phyloP scores from a whole-genome alignment of 2,888 invertebrate species.

The Stenoptilia bipunctidactyla region DNA sequence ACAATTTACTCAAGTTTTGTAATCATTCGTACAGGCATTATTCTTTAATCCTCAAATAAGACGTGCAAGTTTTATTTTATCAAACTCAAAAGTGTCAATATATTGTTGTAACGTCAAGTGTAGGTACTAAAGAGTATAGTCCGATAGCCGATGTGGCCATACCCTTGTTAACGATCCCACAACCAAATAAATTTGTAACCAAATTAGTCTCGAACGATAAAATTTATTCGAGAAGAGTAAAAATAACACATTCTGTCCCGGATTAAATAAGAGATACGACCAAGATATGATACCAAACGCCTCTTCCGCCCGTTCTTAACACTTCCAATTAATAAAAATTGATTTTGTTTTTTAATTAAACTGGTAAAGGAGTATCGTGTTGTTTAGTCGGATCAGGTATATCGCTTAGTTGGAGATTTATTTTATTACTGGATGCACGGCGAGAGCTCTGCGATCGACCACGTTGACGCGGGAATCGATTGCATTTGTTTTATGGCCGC shows the following conservation, averaged over 20 bases:
- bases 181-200: conserved; percentile 71
- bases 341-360: conserved; percentile 71
- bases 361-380: conserved; percentile 54
- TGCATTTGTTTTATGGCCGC: too few relatives aligned
- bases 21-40: conserved; percentile 17
- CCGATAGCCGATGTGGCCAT: conserved; percentile 62
- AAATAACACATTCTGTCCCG: conserved; percentile 70
- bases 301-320: conserved; percentile 69
- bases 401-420: conserved; percentile 63
- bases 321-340: conserved; percentile 71
- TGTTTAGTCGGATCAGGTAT: conserved; percentile 59
- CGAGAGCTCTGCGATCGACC: too few relatives aligned
- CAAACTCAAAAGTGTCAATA: conserved; percentile 58
- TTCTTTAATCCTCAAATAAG: conserved; percentile 63
- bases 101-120: conserved; percentile 63
- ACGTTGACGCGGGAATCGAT: too few relatives aligned
- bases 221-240: conserved; percentile 70
- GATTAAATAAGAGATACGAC: conserved; percentile 68
- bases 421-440: conserved; percentile 57
- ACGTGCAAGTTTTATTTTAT: conserved; percentile 66
- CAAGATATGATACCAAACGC: conserved; percentile 54
- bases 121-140: conserved; percentile 57
- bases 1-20: too few relatives aligned
- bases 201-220: conserved; percentile 69
- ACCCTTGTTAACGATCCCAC: conserved; percentile 67